Conservation (phyloP, 1,140 invertebrate genomes). For the Papilio aristodemus region DNA sequence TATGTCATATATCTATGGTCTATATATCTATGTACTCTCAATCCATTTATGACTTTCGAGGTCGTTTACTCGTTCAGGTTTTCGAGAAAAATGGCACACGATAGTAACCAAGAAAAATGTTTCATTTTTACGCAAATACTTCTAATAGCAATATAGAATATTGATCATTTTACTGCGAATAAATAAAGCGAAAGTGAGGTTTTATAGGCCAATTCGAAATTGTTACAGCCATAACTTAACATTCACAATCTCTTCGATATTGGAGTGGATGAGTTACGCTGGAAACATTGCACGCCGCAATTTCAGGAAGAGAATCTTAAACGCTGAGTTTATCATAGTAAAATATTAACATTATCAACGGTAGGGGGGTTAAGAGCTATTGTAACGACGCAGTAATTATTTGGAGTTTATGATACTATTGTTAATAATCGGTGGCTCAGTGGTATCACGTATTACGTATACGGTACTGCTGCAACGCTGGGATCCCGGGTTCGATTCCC, state of each 20-base stretch:
- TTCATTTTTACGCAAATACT: conserved; percentile 44
- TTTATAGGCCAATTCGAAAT: conserved; percentile 74
- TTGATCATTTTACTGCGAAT: conserved; percentile 71
- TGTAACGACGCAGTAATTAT: background rate
- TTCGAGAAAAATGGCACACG: background rate
- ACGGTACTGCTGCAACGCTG: no score
- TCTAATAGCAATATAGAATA: conserved; percentile 61
- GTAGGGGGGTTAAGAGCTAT: background rate
- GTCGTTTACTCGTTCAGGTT: conserved; percentile 13
- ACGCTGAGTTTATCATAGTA: conserved; percentile 2
- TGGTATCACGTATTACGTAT: no score
- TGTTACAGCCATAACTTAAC: conserved; percentile 70
- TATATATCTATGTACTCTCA: background rate
- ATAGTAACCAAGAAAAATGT: conserved; percentile 42
- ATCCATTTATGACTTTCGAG: conserved; percentile 10
- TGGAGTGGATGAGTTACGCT: conserved; percentile 66
- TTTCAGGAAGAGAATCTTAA: conserved; percentile 36
- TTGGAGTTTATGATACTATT: background rate
- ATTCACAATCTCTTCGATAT: conserved; percentile 66
- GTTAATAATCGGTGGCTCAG: no score
- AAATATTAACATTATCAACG: conserved; percentile 12
- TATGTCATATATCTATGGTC: background rate
- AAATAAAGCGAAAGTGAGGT: conserved; percentile 72
- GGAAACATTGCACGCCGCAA: conserved; percentile 54
- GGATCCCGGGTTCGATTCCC: no score